phyloP scores from a whole-genome alignment of 2,888 invertebrate species.

The Torymus auratus region DNA sequence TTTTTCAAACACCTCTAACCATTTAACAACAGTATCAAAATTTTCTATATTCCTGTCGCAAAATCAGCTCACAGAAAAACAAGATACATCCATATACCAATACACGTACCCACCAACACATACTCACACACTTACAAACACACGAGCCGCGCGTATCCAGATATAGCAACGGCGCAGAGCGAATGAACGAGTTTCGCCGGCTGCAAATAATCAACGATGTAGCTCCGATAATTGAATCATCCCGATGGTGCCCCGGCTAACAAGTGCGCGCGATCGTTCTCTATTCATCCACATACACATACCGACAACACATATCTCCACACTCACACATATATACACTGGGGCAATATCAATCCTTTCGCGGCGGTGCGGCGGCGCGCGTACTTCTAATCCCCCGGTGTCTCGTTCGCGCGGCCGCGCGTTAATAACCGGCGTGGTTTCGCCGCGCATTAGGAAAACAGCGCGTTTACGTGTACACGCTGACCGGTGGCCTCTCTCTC shows the following conservation, averaged over 20 bases:
- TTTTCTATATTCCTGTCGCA: too few species aligned
- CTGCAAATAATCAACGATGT: conserved; percentile 48
- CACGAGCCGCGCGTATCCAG: too few species aligned
- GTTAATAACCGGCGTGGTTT: conserved; percentile 72
- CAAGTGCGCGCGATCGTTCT: conserved; percentile 43
- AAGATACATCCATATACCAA: too few species aligned
- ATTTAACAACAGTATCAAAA: too few species aligned
- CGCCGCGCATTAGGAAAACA: conserved; percentile 72
- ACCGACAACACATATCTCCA: background rate
- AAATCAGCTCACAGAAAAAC: too few species aligned
- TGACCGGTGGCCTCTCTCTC: conserved; percentile 12
- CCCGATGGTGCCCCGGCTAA: conserved; percentile 34
- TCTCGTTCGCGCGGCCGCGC: conserved; percentile 74
- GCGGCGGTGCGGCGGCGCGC: background rate
- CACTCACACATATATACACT: background rate
- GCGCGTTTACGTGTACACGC: conserved; percentile 65
- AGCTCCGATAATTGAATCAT: conserved; percentile 54
- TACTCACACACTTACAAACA: too few species aligned
- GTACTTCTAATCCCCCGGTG: conserved; percentile 69
- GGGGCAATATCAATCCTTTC: conserved; percentile 45
- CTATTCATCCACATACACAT: background rate
- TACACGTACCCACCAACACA: too few species aligned
- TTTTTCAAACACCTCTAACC: too few species aligned
- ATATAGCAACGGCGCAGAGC: too few species aligned
- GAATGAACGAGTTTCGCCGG: background rate